These are phyloP conservation scores for Anastrepha obliqua DNA, from an alignment of 1,140 invertebrate species.

Conservation along the genomic window DNA sequence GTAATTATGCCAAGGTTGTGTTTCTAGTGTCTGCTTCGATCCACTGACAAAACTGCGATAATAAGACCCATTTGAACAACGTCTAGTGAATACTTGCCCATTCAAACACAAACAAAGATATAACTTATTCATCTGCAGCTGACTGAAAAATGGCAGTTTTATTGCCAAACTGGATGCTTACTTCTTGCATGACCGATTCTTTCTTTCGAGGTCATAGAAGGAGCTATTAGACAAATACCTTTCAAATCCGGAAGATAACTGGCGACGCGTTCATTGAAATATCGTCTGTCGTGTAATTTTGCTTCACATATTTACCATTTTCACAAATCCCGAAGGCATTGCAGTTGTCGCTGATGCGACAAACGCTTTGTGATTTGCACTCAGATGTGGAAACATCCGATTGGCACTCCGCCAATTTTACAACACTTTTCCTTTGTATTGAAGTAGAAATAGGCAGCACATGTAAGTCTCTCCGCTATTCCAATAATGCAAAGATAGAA, in stretches of 20 bases:
- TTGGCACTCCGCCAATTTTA: neutral
- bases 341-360: constrained; percentile 51
- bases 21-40: neutral
- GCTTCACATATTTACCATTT: constrained; percentile 58
- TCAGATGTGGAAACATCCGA: neutral
- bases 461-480: constrained; percentile 60
- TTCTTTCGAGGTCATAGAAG: constrained; percentile 52
- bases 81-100: constrained; percentile 57
- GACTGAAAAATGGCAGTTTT: constrained; percentile 9
- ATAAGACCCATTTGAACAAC: constrained; percentile 61
- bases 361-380: constrained; percentile 45
- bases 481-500: constrained; percentile 63
- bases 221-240: constrained; percentile 60
- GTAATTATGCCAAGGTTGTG: neutral
- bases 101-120: constrained; percentile 59
- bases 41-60: constrained; percentile 59
- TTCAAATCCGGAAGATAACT: constrained; percentile 61
- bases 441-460: constrained; percentile 54
- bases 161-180: neutral
- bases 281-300: constrained; percentile 61
- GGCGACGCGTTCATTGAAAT: constrained; percentile 57
- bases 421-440: constrained; percentile 18
- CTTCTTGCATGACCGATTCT: neutral
- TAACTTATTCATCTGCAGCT: constrained; percentile 60
- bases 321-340: too few relatives aligned